Evolutionary conservation across 30 jellyfish, hydroid and myxozoan species (phyloP).

Genomic region (Chironex yamaguchii): DNA sequence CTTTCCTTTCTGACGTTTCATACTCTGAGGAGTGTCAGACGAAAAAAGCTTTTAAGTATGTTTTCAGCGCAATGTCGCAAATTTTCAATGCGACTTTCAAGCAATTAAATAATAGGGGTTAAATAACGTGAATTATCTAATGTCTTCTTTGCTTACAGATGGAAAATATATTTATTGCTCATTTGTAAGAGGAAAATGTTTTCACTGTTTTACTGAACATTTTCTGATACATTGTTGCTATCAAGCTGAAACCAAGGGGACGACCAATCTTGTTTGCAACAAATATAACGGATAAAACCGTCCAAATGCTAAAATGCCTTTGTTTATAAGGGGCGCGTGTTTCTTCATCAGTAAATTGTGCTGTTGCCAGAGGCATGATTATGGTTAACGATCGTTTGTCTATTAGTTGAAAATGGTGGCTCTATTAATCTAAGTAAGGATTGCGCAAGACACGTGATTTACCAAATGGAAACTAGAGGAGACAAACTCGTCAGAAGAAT

Average conservation of each 20-base stretch:
- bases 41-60: too few relatives aligned
- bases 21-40: too few relatives aligned
- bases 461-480: neutral
- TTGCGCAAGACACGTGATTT: neutral
- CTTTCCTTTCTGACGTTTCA: too few relatives aligned
- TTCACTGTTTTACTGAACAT: too few relatives aligned
- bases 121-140: too few relatives aligned
- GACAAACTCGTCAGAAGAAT: neutral
- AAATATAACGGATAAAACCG: slow-evolving; percentile 14
- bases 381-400: slow-evolving; percentile 43
- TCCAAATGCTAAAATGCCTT: slow-evolving; percentile 31
- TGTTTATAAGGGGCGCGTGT: slow-evolving; percentile 52
- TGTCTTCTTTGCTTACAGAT: too few relatives aligned
- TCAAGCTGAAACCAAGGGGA: slow-evolving; percentile 35
- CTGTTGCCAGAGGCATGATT: slow-evolving; percentile 42
- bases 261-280: slow-evolving; percentile 53
- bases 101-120: too few relatives aligned
- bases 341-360: slow-evolving; percentile 51
- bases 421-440: neutral
- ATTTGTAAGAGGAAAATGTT: too few relatives aligned
- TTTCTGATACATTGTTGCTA: slow-evolving; percentile 11
- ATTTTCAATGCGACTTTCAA: too few relatives aligned
- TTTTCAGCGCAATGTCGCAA: too few relatives aligned
- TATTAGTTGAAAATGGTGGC: slow-evolving; percentile 3
- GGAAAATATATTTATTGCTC: too few relatives aligned